Percentiles rank a stretch among this genome's conserved stretches.
phyloP scores from a whole-genome alignment of 2,888 invertebrate genomes.

The Oligia fasciuncula region DNA sequence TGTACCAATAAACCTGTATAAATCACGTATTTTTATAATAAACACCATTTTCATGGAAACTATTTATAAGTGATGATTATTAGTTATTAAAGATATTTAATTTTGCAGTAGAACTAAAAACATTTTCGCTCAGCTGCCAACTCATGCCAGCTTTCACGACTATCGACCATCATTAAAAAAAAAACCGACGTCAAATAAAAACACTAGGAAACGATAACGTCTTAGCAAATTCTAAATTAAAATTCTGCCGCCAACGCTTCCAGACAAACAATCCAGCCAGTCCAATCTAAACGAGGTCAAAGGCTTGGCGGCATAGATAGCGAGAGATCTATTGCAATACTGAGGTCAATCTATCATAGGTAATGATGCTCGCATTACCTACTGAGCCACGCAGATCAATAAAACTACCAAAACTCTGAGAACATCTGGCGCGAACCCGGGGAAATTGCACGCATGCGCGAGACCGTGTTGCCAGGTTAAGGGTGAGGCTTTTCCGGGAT shows the following conservation, averaged over 20 bases:
- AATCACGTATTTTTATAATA: not conserved
- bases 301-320: conserved; percentile 45
- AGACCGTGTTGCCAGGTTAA: conserved; percentile 72
- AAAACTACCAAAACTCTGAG: conserved; percentile 82
- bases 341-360: conserved; percentile 71
- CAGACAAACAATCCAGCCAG: conserved; percentile 40
- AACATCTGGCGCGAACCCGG: conserved; percentile 85
- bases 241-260: conserved; percentile 29
- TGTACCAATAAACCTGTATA: not conserved
- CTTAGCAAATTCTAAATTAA: conserved; percentile 35
- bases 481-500: conserved; percentile 2
- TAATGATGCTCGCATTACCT: conserved; percentile 71
- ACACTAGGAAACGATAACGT: conserved; percentile 32
- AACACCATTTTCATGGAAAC: not conserved
- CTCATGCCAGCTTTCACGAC: not conserved
- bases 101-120: not conserved
- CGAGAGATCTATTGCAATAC: conserved; percentile 59
- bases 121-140: not conserved
- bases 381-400: conserved; percentile 82
- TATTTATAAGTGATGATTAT: too few species aligned
- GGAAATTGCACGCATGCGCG: conserved; percentile 79
- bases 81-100: too few species aligned
- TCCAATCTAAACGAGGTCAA: conserved; percentile 54
- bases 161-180: not conserved
- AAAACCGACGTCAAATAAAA: conserved; percentile 11